Evolutionary conservation across 2,888 invertebrate genomes (phyloP).

Genomic region (Arge pagana): DNA sequence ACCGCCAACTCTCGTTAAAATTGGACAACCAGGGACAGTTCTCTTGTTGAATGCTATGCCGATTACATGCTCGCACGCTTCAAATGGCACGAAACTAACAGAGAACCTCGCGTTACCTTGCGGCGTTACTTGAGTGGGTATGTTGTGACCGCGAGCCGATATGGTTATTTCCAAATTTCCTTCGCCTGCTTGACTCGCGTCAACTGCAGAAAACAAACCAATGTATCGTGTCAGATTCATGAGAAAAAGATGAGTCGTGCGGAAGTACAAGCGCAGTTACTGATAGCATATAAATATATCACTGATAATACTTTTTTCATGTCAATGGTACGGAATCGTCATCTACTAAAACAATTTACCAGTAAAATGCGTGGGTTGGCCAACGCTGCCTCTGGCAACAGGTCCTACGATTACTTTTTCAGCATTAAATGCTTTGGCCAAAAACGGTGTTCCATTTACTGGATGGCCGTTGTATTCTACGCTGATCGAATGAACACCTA

Average conservation of each 20-base stretch:
- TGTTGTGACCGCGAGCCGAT: constrained; percentile 88
- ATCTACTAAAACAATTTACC: constrained; percentile 54
- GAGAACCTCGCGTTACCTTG: constrained; percentile 90
- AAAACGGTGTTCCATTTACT: constrained; percentile 86
- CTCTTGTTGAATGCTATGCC: constrained; percentile 98
- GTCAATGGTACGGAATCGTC: too few species aligned
- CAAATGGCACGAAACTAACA: constrained; percentile 94
- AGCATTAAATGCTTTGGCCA: constrained; percentile 92
- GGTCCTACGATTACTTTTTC: constrained; percentile 82
- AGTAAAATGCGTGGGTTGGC: constrained; percentile 90
- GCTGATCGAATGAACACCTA: constrained; percentile 90
- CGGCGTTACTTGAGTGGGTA: constrained; percentile 93
- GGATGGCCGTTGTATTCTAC: constrained; percentile 91
- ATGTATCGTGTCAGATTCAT: too few species aligned
- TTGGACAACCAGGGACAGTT: constrained; percentile 86
- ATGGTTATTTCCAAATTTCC: constrained; percentile 97
- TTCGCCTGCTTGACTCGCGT: constrained; percentile 95
- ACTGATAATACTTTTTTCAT: neutral
- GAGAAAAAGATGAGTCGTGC: too few species aligned
- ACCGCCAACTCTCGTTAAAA: constrained; percentile 78
- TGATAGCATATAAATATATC: neutral
- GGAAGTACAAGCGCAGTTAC: too few species aligned
- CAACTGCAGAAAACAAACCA: too few species aligned
- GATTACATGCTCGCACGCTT: constrained; percentile 91
- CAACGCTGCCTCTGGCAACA: constrained; percentile 81